phyloP scores from a whole-genome alignment of 37 sponge, comb jelly and placozoan genomes.

The Dysidea cf. avara region DNA sequence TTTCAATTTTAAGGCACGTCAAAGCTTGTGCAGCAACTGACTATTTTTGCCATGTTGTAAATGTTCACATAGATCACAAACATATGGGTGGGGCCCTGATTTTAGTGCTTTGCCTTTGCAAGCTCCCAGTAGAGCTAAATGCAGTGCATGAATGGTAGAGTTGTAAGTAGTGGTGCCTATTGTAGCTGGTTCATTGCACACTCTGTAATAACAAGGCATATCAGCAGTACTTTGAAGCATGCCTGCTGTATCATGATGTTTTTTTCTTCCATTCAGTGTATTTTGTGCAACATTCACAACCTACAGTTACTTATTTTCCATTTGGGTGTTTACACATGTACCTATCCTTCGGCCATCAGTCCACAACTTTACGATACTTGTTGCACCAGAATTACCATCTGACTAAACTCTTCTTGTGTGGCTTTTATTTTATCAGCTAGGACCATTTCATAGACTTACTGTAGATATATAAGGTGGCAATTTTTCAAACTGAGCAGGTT shows the following conservation, averaged over 20 bases:
- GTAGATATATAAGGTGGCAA: too few relatives aligned
- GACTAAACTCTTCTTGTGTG: too few relatives aligned
- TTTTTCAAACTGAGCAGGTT: too few relatives aligned
- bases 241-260: neutral
- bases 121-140: neutral
- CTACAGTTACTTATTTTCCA: too few relatives aligned
- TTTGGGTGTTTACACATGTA: too few relatives aligned
- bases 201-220: conserved; percentile 9
- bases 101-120: neutral
- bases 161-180: too few relatives aligned
- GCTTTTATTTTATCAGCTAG: too few relatives aligned
- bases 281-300: neutral
- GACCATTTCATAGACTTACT: too few relatives aligned
- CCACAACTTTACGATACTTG: too few relatives aligned
- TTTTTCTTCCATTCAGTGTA: neutral
- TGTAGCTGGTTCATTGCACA: too few relatives aligned
- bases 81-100: neutral
- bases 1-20: neutral
- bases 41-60: neutral
- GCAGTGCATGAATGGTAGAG: neutral
- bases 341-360: too few relatives aligned
- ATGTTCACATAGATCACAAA: neutral
- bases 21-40: neutral
- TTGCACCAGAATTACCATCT: too few relatives aligned
- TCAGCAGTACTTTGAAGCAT: neutral